Base-by-base conservation (phyloP, 2,888 invertebrate species). In the Linnaemya vulpina region DNA sequence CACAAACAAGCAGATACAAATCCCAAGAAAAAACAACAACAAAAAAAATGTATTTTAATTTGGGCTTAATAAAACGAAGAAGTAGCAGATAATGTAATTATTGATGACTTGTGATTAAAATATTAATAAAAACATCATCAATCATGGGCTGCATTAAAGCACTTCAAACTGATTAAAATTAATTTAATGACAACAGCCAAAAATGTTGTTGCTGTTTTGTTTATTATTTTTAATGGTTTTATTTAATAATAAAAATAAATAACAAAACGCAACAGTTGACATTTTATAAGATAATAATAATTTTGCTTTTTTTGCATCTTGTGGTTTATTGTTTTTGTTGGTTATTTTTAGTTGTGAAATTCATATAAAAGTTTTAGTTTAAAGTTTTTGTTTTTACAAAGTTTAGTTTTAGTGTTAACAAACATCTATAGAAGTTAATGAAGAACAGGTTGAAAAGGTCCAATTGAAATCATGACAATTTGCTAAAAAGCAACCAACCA, bases 371-470 rank as follows among this genome's bases (percentile, higher is more conserved):
- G n/a, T n/a, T n/a, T n/a, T n/a, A n/a, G n/a, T n/a, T n/a, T n/a
- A n/a, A n/a, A n/a, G n/a, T n/a, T n/a, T n/a, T n/a, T n/a, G n/a
- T n/a, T 55, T 38, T 38, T 49, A 38, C 17, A 30, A 35, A 63
- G 30, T 55, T 60, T 40, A 3, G 20, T 35, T 51, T 63, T 43
- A 58, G 49, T 49, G 7, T 58, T 74, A 51, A 76, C 53, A 71
- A 74, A 79, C 55, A 46, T 25, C 49, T 63, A 55, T 65, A 65
- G 30, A 65, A 85, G 60, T 82, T 82, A 82, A 85, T 82, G 82
- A 79, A 68, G 79, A 78, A 82, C 85, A 81, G 71, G 85, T 85
- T 82, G 67, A 85, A 81, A 85, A 82, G 85, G 81, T 85, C 82
- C 78, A 60, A 43, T 60, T 65, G 60, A 65, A 63, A 62, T 51